phyloP scores from a whole-genome alignment of 2,888 invertebrate genomes.

The Lasioglossum oenotherae region DNA sequence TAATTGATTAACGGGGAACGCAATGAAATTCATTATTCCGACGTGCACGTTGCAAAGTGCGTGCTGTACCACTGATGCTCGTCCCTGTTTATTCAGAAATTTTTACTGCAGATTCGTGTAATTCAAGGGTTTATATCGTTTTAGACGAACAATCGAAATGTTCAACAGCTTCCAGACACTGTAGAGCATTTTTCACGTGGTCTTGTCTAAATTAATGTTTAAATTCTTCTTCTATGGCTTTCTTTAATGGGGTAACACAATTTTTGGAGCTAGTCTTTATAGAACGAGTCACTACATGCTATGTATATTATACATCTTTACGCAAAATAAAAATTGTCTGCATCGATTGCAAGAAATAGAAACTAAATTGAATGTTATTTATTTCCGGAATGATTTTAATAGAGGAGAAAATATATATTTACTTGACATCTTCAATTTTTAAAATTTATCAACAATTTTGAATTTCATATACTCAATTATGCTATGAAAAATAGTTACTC shows the following conservation, averaged over 20 bases:
- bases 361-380: no score
- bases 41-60: neutral
- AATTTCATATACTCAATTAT: no score
- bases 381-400: no score
- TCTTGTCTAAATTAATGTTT: neutral
- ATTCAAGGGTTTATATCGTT: neutral
- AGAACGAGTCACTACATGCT: no score
- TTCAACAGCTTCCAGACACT: neutral
- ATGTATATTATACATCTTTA: no score
- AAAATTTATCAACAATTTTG: no score
- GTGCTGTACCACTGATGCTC: neutral
- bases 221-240: neutral
- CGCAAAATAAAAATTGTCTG: no score
- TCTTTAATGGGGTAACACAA: neutral
- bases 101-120: neutral
- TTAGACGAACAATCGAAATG: neutral
- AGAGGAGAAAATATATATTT: no score
- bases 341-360: no score
- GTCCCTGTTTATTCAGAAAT: neutral
- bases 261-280: neutral
- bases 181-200: neutral
- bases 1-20: conserved; percentile 14
- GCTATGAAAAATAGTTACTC: no score
- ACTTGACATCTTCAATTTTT: no score
- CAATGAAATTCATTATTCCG: conserved; percentile 36